These are phyloP conservation scores for Uria aalge DNA, from an alignment of 2,113 vertebrate genomes.

Conservation along the genomic window DNA sequence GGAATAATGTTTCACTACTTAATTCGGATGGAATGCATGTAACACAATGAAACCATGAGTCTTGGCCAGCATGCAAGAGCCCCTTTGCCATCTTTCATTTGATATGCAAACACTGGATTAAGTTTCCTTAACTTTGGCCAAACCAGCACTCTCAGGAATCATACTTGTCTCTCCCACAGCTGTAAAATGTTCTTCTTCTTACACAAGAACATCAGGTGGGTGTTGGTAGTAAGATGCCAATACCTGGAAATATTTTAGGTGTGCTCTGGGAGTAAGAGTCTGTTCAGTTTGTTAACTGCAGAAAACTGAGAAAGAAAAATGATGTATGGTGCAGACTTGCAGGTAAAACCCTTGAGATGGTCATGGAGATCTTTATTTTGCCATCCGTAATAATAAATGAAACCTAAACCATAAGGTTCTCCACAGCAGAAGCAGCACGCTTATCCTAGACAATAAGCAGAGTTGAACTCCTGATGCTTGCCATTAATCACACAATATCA, in stretches of 20 bases:
- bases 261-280: neutral
- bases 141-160: constrained; percentile 3
- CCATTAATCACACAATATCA: neutral
- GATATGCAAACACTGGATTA: constrained; percentile 53
- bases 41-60: constrained; percentile 27
- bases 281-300: constrained; percentile 1
- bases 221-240: neutral
- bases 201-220: neutral
- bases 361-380: neutral
- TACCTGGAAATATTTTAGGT: constrained; percentile 31
- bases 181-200: constrained; percentile 33
- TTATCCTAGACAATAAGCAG: neutral
- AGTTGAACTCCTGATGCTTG: neutral
- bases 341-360: neutral
- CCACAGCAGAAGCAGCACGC: neutral
- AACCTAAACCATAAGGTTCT: neutral
- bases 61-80: neutral
- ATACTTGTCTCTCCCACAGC: neutral
- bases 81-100: constrained; percentile 42
- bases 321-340: neutral
- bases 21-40: constrained; percentile 47
- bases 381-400: neutral
- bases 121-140: constrained; percentile 45
- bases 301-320: constrained; percentile 20
- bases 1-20: constrained; percentile 38